These are phyloP conservation scores for Himalopsyche anomala DNA, from an alignment of 2,888 invertebrate genomes.

Conservation along the genomic window DNA sequence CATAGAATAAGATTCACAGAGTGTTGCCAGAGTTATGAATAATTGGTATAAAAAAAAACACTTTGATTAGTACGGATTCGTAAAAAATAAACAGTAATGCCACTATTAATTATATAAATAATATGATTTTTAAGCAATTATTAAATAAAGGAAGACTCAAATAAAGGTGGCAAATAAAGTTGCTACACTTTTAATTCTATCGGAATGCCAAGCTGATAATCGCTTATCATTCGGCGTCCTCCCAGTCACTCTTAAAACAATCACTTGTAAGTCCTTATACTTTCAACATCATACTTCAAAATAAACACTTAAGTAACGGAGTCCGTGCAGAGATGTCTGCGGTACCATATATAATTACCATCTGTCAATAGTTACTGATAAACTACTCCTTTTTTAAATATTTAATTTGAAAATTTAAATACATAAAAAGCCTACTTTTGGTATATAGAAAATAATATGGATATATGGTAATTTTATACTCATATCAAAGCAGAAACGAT, in stretches of 20 bases:
- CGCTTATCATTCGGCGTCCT: not conserved
- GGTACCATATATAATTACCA: not conserved
- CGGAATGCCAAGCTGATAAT: not conserved
- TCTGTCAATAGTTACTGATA: not conserved
- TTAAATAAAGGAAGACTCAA: slow-evolving; percentile 36
- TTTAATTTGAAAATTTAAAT: too few species aligned
- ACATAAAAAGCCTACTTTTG: too few species aligned
- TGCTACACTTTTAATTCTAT: slow-evolving; percentile 6
- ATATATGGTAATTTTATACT: too few species aligned
- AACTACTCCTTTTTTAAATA: not conserved
- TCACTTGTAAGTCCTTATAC: slow-evolving; percentile 1
- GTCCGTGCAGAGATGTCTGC: not conserved
- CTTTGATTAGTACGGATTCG: slow-evolving; percentile 19
- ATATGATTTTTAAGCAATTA: slow-evolving; percentile 38
- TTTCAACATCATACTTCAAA: not conserved
- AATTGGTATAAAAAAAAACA: not conserved
- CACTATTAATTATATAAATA: slow-evolving; percentile 35
- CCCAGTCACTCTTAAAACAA: not conserved
- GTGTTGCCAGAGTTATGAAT: not conserved
- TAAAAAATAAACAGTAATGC: slow-evolving; percentile 33
- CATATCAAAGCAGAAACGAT: too few species aligned
- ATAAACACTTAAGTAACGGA: not conserved
- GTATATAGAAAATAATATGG: too few species aligned
- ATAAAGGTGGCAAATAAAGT: not conserved
- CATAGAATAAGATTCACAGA: not conserved